Percentiles rank a stretch among this genome's conserved stretches.
Conservation (phyloP, 2,797 vertebrate species). For the Chaunax sp. region DNA sequence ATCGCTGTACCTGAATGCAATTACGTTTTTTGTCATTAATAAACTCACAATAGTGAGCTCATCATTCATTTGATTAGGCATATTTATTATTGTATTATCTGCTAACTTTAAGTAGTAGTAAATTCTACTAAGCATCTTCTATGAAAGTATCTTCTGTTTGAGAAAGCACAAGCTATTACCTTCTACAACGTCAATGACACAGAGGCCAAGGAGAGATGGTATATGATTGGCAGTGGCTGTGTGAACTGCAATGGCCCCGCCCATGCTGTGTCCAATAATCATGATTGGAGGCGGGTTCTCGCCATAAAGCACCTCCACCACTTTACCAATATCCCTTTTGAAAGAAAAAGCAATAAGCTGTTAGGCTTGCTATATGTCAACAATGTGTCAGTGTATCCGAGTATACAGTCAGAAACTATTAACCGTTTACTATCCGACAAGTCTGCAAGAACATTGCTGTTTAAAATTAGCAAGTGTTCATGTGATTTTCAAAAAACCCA, state of each 20-base stretch:
- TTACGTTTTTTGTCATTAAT: background rate
- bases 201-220: constrained; percentile 93
- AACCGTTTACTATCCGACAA: background rate
- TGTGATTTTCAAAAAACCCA: background rate
- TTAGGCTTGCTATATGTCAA: background rate
- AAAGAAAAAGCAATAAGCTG: background rate
- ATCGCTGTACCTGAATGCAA: constrained; percentile 92
- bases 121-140: background rate
- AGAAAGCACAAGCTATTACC: constrained; percentile 76
- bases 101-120: background rate
- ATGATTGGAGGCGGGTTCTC: constrained; percentile 95
- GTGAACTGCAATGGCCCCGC: constrained; percentile 97
- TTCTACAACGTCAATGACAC: constrained; percentile 98
- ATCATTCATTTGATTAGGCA: background rate
- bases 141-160: background rate
- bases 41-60: background rate
- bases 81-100: background rate
- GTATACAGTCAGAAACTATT: background rate
- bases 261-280: constrained; percentile 99
- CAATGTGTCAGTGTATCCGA: background rate
- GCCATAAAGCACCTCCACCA: constrained; percentile 93
- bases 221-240: constrained; percentile 89
- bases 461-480: background rate
- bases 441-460: background rate
- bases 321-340: constrained; percentile 92